Percentiles rank a stretch among this genome's conserved stretches.
These are phyloP conservation scores for Paracanthobrama guichenoti DNA, from an alignment of 2,113 vertebrate species.

Conservation along the genomic window DNA sequence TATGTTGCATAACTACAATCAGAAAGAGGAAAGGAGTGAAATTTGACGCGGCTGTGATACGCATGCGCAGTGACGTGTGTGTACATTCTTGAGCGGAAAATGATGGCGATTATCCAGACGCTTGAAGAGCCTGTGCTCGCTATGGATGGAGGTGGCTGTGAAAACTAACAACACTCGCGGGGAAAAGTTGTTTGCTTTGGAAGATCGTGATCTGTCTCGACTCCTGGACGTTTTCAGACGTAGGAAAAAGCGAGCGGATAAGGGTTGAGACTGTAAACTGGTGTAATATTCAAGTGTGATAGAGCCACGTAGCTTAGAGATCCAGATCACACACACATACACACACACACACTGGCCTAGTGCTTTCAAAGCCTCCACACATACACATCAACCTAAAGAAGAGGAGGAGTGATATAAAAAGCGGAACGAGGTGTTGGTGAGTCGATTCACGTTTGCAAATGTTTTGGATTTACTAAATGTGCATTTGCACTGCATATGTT, in stretches of 20 bases:
- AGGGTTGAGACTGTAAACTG: constrained; percentile 25
- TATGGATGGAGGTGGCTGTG: constrained; percentile 40
- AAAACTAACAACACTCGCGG: constrained; percentile 32
- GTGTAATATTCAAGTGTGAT: constrained; percentile 6
- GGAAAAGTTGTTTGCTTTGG: constrained; percentile 11
- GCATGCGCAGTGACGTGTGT: constrained; percentile 60
- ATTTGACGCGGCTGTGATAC: background rate
- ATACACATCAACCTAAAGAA: constrained; percentile 3
- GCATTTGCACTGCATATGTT: background rate
- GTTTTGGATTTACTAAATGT: constrained; percentile 4
- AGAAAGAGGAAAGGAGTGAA: background rate
- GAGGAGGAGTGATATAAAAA: background rate
- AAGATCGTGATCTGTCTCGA: background rate
- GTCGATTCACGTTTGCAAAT: constrained; percentile 5
- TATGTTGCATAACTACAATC: background rate
- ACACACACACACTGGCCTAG: constrained; percentile 39
- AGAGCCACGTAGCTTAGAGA: constrained; percentile 42
- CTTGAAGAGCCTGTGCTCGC: constrained; percentile 52
- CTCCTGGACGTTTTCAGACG: background rate
- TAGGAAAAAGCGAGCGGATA: background rate
- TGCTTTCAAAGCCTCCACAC: constrained; percentile 4
- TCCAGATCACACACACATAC: constrained; percentile 16
- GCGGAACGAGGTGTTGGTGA: constrained; percentile 20
- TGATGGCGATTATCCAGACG: constrained; percentile 60
- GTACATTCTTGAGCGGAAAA: constrained; percentile 60